phyloP scores from a whole-genome alignment of 2,888 invertebrate genomes.

The Callosobruchus maculatus region DNA sequence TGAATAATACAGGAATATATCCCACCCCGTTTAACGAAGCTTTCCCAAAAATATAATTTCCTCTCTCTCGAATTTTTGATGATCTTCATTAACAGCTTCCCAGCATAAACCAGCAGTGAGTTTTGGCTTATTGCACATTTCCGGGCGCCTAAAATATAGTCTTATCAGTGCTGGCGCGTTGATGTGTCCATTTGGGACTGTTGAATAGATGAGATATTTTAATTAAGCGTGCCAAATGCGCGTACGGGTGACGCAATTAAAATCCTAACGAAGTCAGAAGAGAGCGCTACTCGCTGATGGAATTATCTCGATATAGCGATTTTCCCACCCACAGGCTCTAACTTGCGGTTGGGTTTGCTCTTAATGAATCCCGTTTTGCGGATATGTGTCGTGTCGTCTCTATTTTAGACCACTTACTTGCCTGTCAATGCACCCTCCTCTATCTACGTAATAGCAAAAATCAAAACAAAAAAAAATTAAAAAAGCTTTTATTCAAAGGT shows the following conservation, averaged over 20 bases:
- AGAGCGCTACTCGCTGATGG: constrained; percentile 42
- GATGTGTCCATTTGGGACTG: constrained; percentile 28
- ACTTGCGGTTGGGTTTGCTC: constrained; percentile 29
- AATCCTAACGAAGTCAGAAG: constrained; percentile 39
- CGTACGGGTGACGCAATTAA: constrained; percentile 40
- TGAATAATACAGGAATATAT: too few relatives aligned
- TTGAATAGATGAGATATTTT: constrained; percentile 42
- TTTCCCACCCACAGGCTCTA: background rate
- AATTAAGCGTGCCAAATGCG: constrained; percentile 37
- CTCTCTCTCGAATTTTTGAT: background rate
- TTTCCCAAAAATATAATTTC: background rate
- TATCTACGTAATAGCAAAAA: too few relatives aligned
- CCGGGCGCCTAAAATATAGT: background rate
- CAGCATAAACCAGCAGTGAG: background rate
- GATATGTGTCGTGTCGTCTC: background rate
- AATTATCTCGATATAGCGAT: constrained; percentile 28
- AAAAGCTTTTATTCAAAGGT: too few relatives aligned
- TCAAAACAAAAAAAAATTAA: too few relatives aligned
- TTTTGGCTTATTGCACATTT: background rate
- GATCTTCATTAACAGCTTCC: background rate
- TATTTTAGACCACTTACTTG: background rate
- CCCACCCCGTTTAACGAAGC: background rate
- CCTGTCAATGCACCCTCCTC: background rate
- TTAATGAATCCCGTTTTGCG: background rate
- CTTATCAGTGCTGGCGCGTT: background rate